Percentiles rank a stretch among this genome's conserved stretches.
Conservation (phyloP, 1,140 invertebrate species). For the Diabrotica virgifera region DNA sequence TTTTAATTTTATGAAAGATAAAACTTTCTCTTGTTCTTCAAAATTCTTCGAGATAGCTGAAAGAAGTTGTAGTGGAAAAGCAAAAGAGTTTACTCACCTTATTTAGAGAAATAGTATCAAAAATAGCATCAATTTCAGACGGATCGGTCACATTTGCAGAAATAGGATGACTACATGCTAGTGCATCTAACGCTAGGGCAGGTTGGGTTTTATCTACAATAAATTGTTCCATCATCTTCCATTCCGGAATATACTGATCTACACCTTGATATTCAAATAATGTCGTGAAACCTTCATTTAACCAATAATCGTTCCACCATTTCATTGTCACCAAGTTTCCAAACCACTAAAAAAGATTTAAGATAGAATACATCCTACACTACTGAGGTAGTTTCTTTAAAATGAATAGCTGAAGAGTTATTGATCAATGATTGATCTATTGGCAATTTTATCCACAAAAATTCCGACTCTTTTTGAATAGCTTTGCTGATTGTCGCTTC, state of each 20-base stretch:
- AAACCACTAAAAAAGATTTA: slow-evolving; percentile 65
- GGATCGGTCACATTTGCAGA: slow-evolving; percentile 77
- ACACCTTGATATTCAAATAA: slow-evolving; percentile 76
- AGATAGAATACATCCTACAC: neutral
- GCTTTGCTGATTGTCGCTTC: too few relatives aligned
- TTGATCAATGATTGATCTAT: too few relatives aligned
- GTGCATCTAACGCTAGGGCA: slow-evolving; percentile 70
- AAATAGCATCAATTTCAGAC: slow-evolving; percentile 81
- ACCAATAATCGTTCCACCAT: slow-evolving; percentile 86
- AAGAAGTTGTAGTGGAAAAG: too few relatives aligned
- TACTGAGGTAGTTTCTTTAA: too few relatives aligned
- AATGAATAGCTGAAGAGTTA: too few relatives aligned
- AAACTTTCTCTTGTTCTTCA: too few relatives aligned
- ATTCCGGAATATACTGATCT: slow-evolving; percentile 59
- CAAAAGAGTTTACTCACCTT: slow-evolving; percentile 57
- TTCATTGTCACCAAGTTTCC: slow-evolving; percentile 86
- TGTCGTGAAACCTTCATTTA: slow-evolving; percentile 85
- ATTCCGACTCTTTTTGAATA: too few relatives aligned
- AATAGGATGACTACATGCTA: slow-evolving; percentile 79
- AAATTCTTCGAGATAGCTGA: too few relatives aligned
- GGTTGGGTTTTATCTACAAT: slow-evolving; percentile 68
- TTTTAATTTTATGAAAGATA: too few relatives aligned
- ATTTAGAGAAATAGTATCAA: slow-evolving; percentile 83
- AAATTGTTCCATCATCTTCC: slow-evolving; percentile 80
- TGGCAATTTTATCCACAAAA: too few relatives aligned